These are phyloP conservation scores for Poecile atricapillus DNA, from an alignment of 2,113 vertebrate species.

Conservation along the genomic window DNA sequence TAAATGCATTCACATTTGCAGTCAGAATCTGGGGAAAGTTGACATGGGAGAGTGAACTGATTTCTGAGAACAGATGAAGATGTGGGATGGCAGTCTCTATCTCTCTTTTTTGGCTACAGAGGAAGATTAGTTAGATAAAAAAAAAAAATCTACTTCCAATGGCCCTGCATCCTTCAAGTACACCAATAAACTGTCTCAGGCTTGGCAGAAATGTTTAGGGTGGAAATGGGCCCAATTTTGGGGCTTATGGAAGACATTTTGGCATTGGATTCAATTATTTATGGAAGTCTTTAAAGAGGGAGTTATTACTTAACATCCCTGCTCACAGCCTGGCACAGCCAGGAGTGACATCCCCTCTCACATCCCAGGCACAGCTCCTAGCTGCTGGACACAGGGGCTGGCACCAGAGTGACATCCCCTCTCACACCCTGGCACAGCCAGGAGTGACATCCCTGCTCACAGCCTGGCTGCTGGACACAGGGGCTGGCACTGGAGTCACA, in stretches of 20 bases:
- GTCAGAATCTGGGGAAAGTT: background rate
- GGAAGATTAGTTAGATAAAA: background rate
- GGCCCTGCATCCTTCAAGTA: background rate
- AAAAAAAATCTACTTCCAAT: background rate
- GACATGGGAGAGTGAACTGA: background rate
- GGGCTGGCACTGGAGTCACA: too few relatives aligned
- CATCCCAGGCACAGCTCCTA: too few relatives aligned
- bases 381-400: too few relatives aligned
- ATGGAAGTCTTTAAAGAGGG: background rate
- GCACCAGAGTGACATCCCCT: too few relatives aligned
- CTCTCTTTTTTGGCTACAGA: background rate
- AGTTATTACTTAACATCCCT: background rate
- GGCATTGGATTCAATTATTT: background rate
- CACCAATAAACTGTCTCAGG: background rate
- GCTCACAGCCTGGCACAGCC: too few relatives aligned
- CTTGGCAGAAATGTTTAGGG: background rate
- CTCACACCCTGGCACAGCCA: too few relatives aligned
- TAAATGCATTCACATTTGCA: background rate
- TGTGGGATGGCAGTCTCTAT: background rate
- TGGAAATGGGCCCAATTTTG: background rate
- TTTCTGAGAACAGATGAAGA: background rate
- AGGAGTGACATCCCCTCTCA: too few relatives aligned
- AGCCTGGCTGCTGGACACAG: too few relatives aligned
- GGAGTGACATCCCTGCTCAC: too few relatives aligned
- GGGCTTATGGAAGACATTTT: background rate